These are phyloP conservation scores for Xyliphius kryptos DNA, from an alignment of 2,113 vertebrate genomes.

Conservation along the genomic window DNA sequence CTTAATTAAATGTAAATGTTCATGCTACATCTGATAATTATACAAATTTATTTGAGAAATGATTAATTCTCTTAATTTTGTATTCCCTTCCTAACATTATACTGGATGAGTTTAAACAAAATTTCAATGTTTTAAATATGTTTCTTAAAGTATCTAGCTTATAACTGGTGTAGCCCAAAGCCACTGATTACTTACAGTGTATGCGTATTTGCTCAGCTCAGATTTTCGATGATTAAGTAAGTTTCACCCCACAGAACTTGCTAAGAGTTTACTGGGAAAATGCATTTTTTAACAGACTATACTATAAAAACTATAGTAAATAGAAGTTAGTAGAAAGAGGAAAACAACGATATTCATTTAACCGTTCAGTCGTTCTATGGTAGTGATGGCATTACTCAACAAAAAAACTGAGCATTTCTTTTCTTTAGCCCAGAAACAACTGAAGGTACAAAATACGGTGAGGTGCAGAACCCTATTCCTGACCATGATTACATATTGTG, in stretches of 20 bases:
- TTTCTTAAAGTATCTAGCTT: conserved; percentile 5
- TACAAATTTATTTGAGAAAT: background rate
- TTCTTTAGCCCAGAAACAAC: too few relatives aligned
- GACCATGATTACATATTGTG: too few relatives aligned
- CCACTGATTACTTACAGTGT: conserved; percentile 9
- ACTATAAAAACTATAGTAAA: too few relatives aligned
- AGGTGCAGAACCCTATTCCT: too few relatives aligned
- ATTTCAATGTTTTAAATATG: conserved; percentile 1
- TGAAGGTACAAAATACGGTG: too few relatives aligned
- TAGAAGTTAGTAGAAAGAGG: too few relatives aligned
- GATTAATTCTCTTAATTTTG: background rate
- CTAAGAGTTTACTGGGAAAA: conserved; percentile 17
- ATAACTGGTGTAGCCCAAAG: conserved; percentile 1
- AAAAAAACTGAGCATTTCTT: too few relatives aligned
- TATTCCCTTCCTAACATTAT: conserved; percentile 1
- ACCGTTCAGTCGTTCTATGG: too few relatives aligned
- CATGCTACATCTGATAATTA: background rate
- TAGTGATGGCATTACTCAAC: too few relatives aligned
- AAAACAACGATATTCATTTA: too few relatives aligned
- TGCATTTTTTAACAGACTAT: too few relatives aligned
- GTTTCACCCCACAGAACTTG: conserved; percentile 33
- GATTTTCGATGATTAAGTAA: conserved; percentile 11
- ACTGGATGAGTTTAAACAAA: conserved; percentile 23
- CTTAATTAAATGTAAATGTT: background rate
- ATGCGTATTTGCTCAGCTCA: background rate